These are phyloP conservation scores for Coelopa frigida DNA, from an alignment of 1,140 invertebrate species.

Conservation along the genomic window DNA sequence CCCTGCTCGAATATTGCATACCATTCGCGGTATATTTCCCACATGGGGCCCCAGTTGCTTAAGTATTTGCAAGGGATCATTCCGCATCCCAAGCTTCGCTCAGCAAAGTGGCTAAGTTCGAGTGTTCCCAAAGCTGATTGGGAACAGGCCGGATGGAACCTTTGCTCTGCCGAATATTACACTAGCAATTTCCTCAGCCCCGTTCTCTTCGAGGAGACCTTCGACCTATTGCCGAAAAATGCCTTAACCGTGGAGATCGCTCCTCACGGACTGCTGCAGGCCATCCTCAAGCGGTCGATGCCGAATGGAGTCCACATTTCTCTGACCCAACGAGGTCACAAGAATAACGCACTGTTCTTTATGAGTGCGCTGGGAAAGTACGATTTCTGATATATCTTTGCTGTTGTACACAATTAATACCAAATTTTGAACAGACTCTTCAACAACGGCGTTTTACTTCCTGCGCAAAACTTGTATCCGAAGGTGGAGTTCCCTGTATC, in stretches of 20 bases:
- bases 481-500: conserved; percentile 70
- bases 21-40: conserved; percentile 72
- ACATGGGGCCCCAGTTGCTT: conserved; percentile 64
- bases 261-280: conserved; percentile 72
- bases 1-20: conserved; percentile 77
- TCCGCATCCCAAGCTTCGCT: conserved; percentile 60
- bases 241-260: conserved; percentile 75
- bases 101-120: conserved; percentile 76
- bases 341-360: conserved; percentile 62
- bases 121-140: conserved; percentile 70
- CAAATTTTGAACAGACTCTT: no score
- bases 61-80: conserved; percentile 64
- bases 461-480: conserved; percentile 53
- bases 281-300: conserved; percentile 58
- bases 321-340: conserved; percentile 67
- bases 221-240: conserved; percentile 66
- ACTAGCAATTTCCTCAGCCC: conserved; percentile 83
- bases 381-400: no score
- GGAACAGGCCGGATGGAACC: conserved; percentile 57
- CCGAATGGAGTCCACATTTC: conserved; percentile 62
- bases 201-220: conserved; percentile 80
- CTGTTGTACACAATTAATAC: no score
- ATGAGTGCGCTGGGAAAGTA: conserved; percentile 65
- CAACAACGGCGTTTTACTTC: conserved; percentile 46
- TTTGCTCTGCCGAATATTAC: conserved; percentile 84